A percentile compares a stretch with the other conserved stretches of the same genome.
These are phyloP conservation scores for Eumacrocentrus americanus DNA, from an alignment of 2,888 invertebrate genomes.

Conservation along the genomic window DNA sequence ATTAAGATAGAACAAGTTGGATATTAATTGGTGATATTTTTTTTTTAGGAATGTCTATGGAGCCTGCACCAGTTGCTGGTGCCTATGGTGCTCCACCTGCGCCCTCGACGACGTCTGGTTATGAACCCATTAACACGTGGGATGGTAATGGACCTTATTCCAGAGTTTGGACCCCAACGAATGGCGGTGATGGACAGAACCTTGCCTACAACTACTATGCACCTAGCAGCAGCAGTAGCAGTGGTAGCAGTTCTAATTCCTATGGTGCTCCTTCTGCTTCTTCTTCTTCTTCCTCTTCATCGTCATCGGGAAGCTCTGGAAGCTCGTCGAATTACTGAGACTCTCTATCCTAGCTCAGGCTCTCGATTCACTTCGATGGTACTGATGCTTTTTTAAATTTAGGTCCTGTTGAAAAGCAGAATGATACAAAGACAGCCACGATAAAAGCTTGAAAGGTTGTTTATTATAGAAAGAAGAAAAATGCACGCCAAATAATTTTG, in stretches of 20 bases:
- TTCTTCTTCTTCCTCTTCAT: slow-evolving; percentile 67
- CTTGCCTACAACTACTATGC: slow-evolving; percentile 60
- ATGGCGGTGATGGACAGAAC: slow-evolving; percentile 60
- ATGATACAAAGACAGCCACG: not conserved
- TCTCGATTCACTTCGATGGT: not conserved
- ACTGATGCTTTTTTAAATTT: not conserved
- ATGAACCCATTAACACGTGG: slow-evolving; percentile 74
- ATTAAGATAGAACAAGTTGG: not conserved
- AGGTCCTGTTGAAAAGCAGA: not conserved
- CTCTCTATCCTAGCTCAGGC: not conserved
- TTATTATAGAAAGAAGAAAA: slow-evolving; percentile 28
- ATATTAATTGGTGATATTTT: not conserved
- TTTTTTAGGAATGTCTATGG: slow-evolving; percentile 74
- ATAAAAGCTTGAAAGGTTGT: not conserved
- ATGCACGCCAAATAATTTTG: slow-evolving; percentile 43
- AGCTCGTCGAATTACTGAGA: slow-evolving; percentile 50
- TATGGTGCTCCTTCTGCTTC: slow-evolving; percentile 77
- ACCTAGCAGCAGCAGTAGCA: slow-evolving; percentile 70
- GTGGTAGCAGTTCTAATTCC: slow-evolving; percentile 53
- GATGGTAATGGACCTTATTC: slow-evolving; percentile 79
- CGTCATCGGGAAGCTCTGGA: slow-evolving; percentile 60
- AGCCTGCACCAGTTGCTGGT: slow-evolving; percentile 65
- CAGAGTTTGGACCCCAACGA: slow-evolving; percentile 72
- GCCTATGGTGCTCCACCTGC: slow-evolving; percentile 74
- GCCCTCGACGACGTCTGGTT: slow-evolving; percentile 66